Evolutionary conservation across 2,888 invertebrate species (phyloP), one percentile per base, ranked within the genome.

Genomic region (Acleris sparsana): DNA sequence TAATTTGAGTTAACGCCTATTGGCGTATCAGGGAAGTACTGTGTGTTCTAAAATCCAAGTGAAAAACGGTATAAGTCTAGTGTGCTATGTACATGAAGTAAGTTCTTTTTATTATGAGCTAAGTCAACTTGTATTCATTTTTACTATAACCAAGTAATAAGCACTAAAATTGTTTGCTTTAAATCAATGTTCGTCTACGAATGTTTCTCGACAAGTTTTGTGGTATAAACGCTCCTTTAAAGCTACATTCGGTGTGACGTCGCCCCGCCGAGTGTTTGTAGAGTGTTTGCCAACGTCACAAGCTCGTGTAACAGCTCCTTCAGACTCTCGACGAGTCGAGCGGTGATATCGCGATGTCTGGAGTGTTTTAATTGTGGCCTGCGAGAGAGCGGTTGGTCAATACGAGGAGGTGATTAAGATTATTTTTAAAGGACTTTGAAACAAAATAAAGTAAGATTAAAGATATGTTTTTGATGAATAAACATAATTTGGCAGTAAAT

Each of bases 271-370:
- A 48, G 55, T 51, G 62, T 39, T 39, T 46, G 43, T 39, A 16
- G 57, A 69, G 69, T 69, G 69, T 66, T 69, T 63, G 66, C 60
- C 39, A 51, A n/a, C 59, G 44, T 53, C 62, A 29, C 53, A 53
- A 61, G 62, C 53, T 46, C 53, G 51, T 43, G 49, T 48, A 67
- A 60, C 62, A 64, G 58, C 62, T 62, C 51, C 67, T 67, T 49
- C 63, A 16, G 29, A 17, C 53, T 16, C 43, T 22, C 43, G 39
- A 46, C 56, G 51, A 29, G 58, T 44, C n/a, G 53, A 29, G 55
- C 39, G 16, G 29, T 44, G 62, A 52, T 56, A 62, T 52, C 59
- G n/a, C 46, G 46, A 25, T 20, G 20, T 2, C 55, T 39, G 9
- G 20, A 63, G 62, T 63, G 56, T 56, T 63, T 62, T 63, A 63